A percentile compares a stretch with the other conserved stretches of the same genome.
Evolutionary conservation across 1,140 invertebrate species (phyloP).

Genomic region (Meloidogyne chitwoodi): DNA sequence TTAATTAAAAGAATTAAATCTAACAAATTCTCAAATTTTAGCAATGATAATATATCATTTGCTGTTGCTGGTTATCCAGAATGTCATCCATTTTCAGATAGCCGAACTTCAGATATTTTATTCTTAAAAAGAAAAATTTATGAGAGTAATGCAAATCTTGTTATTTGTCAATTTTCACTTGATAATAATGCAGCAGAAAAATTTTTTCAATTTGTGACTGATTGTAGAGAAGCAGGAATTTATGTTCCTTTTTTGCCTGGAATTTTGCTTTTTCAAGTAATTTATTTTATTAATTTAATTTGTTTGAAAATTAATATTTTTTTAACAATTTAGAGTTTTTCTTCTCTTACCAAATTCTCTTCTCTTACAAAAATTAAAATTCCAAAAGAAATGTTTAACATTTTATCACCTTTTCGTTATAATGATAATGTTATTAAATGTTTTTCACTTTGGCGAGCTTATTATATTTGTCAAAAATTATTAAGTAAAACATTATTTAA

Average conservation of each 20-base stretch:
- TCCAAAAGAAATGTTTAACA: not conserved
- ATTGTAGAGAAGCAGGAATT: not conserved
- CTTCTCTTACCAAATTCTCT: not conserved
- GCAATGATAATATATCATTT: not conserved
- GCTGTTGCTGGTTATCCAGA: slow-evolving; percentile 6
- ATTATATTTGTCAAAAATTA: not conserved
- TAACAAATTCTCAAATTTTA: not conserved
- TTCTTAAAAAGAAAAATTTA: not conserved
- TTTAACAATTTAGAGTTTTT: not conserved
- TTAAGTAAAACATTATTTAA: not conserved
- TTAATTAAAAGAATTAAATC: slow-evolving; percentile 1
- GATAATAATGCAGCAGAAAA: not conserved
- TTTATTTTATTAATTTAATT: no score
- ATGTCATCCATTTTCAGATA: not conserved
- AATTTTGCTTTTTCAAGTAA: slow-evolving; percentile 1
- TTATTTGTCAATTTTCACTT: slow-evolving; percentile 1
- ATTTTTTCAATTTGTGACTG: not conserved
- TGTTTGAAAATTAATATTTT: no score
- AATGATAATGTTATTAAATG: not conserved
- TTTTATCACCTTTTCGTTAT: not conserved
- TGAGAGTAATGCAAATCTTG: not conserved
- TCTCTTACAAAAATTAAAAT: not conserved
- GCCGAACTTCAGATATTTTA: not conserved
- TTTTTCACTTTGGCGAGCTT: not conserved
- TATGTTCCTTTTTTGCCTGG: not conserved